These are phyloP conservation scores for Neuroterus valhalla DNA, from an alignment of 1,140 invertebrate genomes.

Conservation along the genomic window DNA sequence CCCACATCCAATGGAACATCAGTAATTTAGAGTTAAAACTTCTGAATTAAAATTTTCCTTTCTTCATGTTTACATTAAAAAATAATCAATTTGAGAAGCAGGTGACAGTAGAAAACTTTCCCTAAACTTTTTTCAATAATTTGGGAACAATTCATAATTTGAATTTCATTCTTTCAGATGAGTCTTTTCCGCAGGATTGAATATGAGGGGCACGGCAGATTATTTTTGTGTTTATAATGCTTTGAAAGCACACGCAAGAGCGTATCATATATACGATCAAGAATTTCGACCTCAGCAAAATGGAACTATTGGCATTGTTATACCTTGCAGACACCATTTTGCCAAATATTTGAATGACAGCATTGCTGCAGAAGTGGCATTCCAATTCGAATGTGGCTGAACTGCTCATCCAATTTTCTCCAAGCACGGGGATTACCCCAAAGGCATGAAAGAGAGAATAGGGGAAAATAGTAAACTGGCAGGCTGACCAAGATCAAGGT, in stretches of 20 bases:
- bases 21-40: too few relatives aligned
- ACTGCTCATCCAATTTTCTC: conserved; percentile 79
- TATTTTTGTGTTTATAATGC: conserved; percentile 76
- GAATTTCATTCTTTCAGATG: conserved; percentile 69
- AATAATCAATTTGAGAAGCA: conserved; percentile 38
- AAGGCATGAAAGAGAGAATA: conserved; percentile 74
- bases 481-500: conserved; percentile 73
- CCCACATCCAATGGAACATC: too few relatives aligned
- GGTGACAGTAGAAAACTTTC: too few relatives aligned
- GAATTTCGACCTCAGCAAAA: conserved; percentile 77
- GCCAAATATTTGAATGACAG: conserved; percentile 45
- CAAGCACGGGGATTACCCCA: conserved; percentile 78
- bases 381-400: conserved; percentile 77
- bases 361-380: conserved; percentile 45
- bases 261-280: conserved; percentile 78
- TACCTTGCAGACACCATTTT: conserved; percentile 31
- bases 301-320: conserved; percentile 68
- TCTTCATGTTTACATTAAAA: conserved; percentile 72
- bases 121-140: conserved; percentile 72
- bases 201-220: conserved; percentile 68
- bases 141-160: conserved; percentile 30
- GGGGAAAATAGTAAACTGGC: conserved; percentile 75
- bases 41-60: conserved; percentile 69
- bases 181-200: conserved; percentile 64
- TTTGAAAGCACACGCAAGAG: conserved; percentile 76